These are phyloP conservation scores for Himantopus leucocephalus DNA, from an alignment of 2,113 vertebrate genomes.

Conservation along the genomic window DNA sequence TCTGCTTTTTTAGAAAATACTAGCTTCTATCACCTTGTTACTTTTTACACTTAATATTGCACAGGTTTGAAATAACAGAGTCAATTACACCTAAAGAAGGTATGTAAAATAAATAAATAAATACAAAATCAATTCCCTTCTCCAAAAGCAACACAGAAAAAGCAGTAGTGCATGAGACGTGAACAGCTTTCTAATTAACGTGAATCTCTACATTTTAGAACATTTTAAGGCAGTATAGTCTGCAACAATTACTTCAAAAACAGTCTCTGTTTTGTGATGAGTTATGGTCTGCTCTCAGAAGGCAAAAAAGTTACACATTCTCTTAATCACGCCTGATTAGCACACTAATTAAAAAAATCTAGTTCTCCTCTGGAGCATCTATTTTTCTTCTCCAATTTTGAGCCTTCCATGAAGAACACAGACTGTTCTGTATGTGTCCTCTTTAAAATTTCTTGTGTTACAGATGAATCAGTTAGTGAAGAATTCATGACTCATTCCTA, in stretches of 20 bases:
- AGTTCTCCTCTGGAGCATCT: not conserved
- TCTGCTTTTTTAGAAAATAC: not conserved
- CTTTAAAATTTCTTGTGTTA: constrained; percentile 33
- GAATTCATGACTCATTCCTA: constrained; percentile 38
- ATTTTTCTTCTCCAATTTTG: not conserved
- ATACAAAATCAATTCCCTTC: not conserved
- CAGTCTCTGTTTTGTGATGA: not conserved
- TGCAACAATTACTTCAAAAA: not conserved
- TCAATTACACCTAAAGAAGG: not conserved
- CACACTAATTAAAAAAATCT: not conserved
- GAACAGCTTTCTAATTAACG: not conserved
- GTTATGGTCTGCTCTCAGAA: not conserved
- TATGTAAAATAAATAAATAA: not conserved
- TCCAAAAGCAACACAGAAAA: not conserved
- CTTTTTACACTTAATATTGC: not conserved
- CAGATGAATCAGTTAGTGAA: constrained; percentile 49
- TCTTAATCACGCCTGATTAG: not conserved
- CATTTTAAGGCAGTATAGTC: not conserved
- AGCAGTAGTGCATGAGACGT: not conserved
- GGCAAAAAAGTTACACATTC: not conserved
- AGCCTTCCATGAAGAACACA: not conserved
- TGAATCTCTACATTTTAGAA: not conserved
- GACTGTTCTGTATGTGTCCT: not conserved
- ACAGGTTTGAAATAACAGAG: not conserved
- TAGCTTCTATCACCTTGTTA: not conserved